Base-by-base conservation (phyloP, 2,888 invertebrate species). In the Idaea dimidiata region DNA sequence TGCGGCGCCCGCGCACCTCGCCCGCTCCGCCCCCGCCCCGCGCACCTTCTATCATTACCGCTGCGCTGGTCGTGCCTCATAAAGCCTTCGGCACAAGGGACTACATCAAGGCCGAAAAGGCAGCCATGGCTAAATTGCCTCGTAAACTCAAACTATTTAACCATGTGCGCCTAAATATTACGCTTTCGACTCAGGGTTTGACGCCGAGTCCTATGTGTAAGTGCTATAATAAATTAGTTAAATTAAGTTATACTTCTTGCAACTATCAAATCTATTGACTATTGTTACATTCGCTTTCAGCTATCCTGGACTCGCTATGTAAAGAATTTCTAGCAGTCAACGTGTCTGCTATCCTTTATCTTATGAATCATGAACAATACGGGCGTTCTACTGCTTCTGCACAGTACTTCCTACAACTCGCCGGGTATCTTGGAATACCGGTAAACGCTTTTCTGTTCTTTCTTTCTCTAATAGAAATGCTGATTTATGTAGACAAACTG, bases 321-420 rank as follows among this genome's bases (percentile, higher is more conserved):
- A 96, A 97, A 88, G 96, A 97, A 89, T 97, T 97, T 91, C 94
- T 97, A 69, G 96, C 96, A 75, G 95, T 95, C 77, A 97, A 98
- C 93, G 97, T 97, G 69, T 97, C 97, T 73, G 97, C 97, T 80
- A 97, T 98, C 82, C 94, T 98, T 76, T 98, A 98, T 91, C 95
- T 98, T 93, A 98, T 98, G 96, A 98, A 98, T 93, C 97, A 97
- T 90, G 98, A 98, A 93, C 96, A 96, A 89, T 98, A 97, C 82
- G 98, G 98, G 58, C 94, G 97, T 69, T 97, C 97, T 88, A 98
- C 98, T 66, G 98, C 98, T 73, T 97, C 98, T 71, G 97, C 97
- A 65, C 98, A 98, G 88, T 98, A 98, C 91, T 97, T 98, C 88
- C 94, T 98, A 72, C 98, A 98, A 93, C 93, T 98, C 79, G 97